A percentile compares a stretch with the other conserved stretches of the same genome.
These are phyloP conservation scores for Drosophila antonietae DNA, from an alignment of 2,888 invertebrate genomes.

Conservation along the genomic window DNA sequence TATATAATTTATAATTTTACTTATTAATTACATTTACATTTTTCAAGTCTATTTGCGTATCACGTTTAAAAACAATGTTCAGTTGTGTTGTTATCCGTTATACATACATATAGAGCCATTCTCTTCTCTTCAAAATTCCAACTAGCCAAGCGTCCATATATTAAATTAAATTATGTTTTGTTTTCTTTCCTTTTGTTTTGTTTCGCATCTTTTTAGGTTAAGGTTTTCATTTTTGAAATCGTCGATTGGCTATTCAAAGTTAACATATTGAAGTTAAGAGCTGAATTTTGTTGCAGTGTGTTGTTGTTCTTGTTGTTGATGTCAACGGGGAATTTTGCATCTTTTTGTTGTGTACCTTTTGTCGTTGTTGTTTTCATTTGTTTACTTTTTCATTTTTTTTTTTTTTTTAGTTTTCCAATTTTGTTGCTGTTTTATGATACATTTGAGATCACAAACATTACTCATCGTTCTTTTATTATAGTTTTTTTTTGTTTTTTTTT, in stretches of 20 bases:
- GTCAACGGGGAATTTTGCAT: conserved; percentile 73
- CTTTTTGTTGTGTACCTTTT: conserved; percentile 54
- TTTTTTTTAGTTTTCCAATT: conserved; percentile 66
- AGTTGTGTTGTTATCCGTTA: conserved; percentile 68
- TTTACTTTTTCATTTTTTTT: conserved; percentile 41
- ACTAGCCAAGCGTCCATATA: conserved; percentile 54
- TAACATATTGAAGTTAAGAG: conserved; percentile 69
- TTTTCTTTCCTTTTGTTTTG: conserved; percentile 16
- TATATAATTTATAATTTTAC: conserved; percentile 77
- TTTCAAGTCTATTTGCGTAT: conserved; percentile 80
- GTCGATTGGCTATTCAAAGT: conserved; percentile 64
- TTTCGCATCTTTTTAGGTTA: conserved; percentile 20
- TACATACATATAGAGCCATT: conserved; percentile 64
- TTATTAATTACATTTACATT: conserved; percentile 74
- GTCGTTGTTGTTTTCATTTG: conserved; percentile 50
- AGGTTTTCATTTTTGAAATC: conserved; percentile 36
- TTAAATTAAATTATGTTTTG: not conserved
- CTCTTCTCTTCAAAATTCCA: conserved; percentile 26
- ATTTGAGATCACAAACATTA: conserved; percentile 83
- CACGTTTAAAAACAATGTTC: conserved; percentile 80
- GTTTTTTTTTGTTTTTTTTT: conserved; percentile 43
- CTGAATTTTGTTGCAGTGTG: conserved; percentile 28
- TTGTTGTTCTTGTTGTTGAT: conserved; percentile 44
- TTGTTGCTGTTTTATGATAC: conserved; percentile 77
- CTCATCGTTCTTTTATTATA: conserved; percentile 45